Base-by-base conservation (phyloP, 1,140 invertebrate species). In the Thaumetopoea pityocampa region DNA sequence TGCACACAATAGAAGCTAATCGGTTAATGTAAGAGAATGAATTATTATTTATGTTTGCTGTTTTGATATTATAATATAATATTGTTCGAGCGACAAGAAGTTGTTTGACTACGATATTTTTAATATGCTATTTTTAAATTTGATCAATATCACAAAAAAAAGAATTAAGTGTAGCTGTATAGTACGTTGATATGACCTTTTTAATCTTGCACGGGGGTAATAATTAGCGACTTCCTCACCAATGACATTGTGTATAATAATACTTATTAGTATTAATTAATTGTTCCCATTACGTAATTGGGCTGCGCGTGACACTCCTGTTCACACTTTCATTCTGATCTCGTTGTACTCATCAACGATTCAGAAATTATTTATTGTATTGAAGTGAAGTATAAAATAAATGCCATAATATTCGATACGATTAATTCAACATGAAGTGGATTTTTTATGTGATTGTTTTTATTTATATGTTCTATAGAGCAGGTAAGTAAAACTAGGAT, bases 371-470 rank as follows among this genome's bases (percentile, higher is more conserved):
- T n/a, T n/a, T n/a, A n/a, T n/a, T n/a, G n/a, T n/a, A n/a, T n/a
- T n/a, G n/a, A n/a, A n/a, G n/a, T n/a, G n/a, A n/a, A n/a, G n/a
- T n/a, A n/a, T n/a, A n/a, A n/a, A n/a, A n/a, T n/a, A n/a, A n/a
- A n/a, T n/a, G n/a, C n/a, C n/a, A n/a, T n/a, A n/a, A n/a, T n/a
- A n/a, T n/a, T n/a, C n/a, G n/a, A n/a, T n/a, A n/a, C n/a, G n/a
- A n/a, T n/a, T n/a, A n/a, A 22, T 23, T 23, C 6, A 67, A 62
- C 41, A 78, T 78, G 73, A 74, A 78, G 67, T 70, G 61, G 62
- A 4, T 69, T 33, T 68, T 73, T 40, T 71, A 69, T 41, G 52
- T 69, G 29, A 51, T 71, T 10, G 64, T 72, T 35, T 61, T 77
- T 7, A 32, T 72, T 33, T 72, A 70, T 28, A 65, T 76, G 63